phyloP scores from a whole-genome alignment of 2,888 invertebrate species.

The Antheraea assamensis region DNA sequence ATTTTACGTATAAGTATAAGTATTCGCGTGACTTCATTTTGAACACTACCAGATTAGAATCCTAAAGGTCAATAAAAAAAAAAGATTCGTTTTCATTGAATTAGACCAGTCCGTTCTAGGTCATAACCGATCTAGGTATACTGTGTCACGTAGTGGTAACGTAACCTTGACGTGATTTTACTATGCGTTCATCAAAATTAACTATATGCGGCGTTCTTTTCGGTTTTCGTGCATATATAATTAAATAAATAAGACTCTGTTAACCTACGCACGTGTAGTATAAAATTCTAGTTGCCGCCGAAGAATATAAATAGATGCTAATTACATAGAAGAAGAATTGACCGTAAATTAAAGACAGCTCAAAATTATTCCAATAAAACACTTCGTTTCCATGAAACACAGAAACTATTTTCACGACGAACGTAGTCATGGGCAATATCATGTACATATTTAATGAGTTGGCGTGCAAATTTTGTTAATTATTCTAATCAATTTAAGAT shows the following conservation, averaged over 20 bases:
- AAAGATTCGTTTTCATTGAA: conserved; percentile 1
- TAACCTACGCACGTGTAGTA: too few relatives aligned
- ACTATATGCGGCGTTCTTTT: neutral
- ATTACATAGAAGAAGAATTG: too few relatives aligned
- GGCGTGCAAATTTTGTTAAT: too few relatives aligned
- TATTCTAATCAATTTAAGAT: too few relatives aligned
- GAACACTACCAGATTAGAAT: neutral
- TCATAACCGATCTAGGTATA: neutral
- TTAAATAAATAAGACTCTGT: neutral
- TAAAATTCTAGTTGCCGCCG: too few relatives aligned
- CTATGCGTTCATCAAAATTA: neutral
- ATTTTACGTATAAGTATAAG: neutral
- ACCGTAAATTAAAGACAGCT: too few relatives aligned
- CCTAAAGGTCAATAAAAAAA: neutral
- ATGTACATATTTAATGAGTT: too few relatives aligned
- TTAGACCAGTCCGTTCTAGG: neutral
- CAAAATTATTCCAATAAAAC: too few relatives aligned
- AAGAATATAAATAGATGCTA: too few relatives aligned
- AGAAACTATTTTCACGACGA: too few relatives aligned
- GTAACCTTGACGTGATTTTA: neutral
- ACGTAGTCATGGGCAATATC: too few relatives aligned
- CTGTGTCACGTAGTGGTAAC: neutral
- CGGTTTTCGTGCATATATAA: neutral
- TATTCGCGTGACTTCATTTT: neutral
- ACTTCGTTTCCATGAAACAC: too few relatives aligned